A percentile compares a stretch with the other conserved stretches of the same genome.
Conservation (phyloP, 2,888 invertebrate species). For the Phengaris arion region DNA sequence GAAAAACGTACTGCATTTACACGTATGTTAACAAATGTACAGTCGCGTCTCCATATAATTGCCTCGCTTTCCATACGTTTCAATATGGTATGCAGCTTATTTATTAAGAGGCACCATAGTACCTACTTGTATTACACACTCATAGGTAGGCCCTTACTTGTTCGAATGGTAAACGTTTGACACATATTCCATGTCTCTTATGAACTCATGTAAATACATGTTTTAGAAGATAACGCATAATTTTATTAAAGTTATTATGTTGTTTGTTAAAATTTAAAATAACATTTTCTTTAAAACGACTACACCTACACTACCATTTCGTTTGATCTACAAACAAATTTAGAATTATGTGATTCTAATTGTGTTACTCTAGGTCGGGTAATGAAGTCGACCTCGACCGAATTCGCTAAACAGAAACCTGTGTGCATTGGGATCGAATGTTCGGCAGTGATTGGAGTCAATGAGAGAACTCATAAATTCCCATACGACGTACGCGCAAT, state of each 20-base stretch:
- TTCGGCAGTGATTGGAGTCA: constrained; percentile 45
- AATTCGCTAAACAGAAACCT: constrained; percentile 55
- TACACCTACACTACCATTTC: not conserved
- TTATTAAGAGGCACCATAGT: constrained; percentile 2
- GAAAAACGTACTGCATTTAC: constrained; percentile 21
- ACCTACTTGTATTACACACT: constrained; percentile 59
- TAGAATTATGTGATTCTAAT: constrained; percentile 44
- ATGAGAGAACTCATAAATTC: constrained; percentile 37
- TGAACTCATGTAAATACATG: not conserved
- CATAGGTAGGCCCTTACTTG: constrained; percentile 58
- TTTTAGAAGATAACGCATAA: not conserved
- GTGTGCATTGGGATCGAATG: constrained; percentile 52
- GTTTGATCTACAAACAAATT: constrained; percentile 20
- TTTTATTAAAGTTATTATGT: not conserved
- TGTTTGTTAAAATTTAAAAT: too few relatives aligned
- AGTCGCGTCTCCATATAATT: not conserved
- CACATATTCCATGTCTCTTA: constrained; percentile 5
- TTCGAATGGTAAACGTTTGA: constrained; percentile 31
- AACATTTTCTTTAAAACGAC: too few relatives aligned
- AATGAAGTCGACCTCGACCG: constrained; percentile 65
- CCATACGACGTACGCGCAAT: constrained; percentile 26
- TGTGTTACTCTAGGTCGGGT: constrained; percentile 50
- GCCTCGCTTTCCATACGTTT: constrained; percentile 4
- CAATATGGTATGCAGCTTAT: constrained; percentile 7
- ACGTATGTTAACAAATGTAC: constrained; percentile 15